A percentile compares a stretch with the other conserved stretches of the same genome.
Conservation (phyloP, 2,113 vertebrate species). For the Axis porcinus region DNA sequence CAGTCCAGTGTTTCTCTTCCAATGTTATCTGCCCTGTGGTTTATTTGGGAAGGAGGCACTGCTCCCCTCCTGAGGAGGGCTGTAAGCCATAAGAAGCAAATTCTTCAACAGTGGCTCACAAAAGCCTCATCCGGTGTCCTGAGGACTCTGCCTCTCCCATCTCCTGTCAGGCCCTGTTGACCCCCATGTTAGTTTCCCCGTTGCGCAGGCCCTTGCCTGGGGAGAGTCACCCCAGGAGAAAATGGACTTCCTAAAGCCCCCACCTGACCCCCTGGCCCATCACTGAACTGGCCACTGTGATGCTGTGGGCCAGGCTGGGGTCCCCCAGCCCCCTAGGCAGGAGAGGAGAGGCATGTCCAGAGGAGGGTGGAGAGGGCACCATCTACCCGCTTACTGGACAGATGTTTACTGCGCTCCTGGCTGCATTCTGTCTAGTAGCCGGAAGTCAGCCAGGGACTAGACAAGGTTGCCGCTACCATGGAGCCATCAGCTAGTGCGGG, state of each 20-base stretch:
- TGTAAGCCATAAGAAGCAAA: not conserved
- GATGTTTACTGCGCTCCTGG: rapidly evolving
- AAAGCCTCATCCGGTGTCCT: rapidly evolving
- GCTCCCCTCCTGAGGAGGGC: not conserved
- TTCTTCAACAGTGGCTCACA: not conserved
- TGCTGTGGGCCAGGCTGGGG: not conserved
- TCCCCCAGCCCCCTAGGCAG: not conserved
- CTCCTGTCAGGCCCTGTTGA: not conserved
- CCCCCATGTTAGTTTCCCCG: not conserved
- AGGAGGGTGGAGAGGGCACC: not conserved
- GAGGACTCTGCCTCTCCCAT: not conserved
- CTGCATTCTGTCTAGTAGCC: not conserved
- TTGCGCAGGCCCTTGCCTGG: not conserved
- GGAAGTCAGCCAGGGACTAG: not conserved
- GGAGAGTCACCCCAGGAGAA: not conserved
- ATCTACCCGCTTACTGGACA: rapidly evolving
- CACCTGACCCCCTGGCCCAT: not conserved
- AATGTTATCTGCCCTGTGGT: not conserved
- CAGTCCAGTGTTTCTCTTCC: not conserved
- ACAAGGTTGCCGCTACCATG: rapidly evolving
- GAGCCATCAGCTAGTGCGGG: not conserved
- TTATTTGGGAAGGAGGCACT: not conserved
- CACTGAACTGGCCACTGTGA: not conserved
- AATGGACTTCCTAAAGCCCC: not conserved
- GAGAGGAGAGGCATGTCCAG: too few relatives aligned